Evolutionary conservation across 2,113 vertebrate genomes (phyloP), one percentile per base, ranked within the genome.

Genomic region (Verasper variegatus): DNA sequence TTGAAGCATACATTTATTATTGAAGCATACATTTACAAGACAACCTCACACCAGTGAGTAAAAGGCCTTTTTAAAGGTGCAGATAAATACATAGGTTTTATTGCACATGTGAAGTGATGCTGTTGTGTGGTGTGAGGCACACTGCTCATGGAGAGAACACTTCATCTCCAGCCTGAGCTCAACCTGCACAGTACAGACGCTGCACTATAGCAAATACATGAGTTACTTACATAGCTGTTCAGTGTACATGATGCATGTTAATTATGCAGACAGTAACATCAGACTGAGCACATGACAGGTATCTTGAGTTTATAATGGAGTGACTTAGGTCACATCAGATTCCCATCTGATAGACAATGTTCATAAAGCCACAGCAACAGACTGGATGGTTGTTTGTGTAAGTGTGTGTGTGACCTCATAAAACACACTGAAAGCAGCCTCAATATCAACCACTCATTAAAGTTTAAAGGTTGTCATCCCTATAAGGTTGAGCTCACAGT

Each of bases 281-380:
- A 84, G 60, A 42, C 27, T 76, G 83, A 88, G 74, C 78, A 49
- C 81, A 60, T 1, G 17, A 47, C 82, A 78, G 62, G 18, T 65
- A 13, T 24, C 20, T 4, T 54, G 61, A 17, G 23, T 58, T 78
- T 58, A 49, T 62, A 68, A 31, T 40, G 51, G 45, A 0, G 80
- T 90, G 92, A 91, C 91, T 91, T 85, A 61, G 92, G 90, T 92
- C 92, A 49, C 54, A 90, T 88, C 93, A 91, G 92, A 93, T 94
- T 94, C 93, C 93, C 93, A 95, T 93, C 93, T 89, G 91, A 90
- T 86, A 40, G 91, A 92, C 92, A 66, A 60, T 82, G 85, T 74
- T 55, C 24, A 51, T 89, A 64, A 89, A 92, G 91, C 91, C 93
- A 91, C 86, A 73, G 64, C 66, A 31, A 47, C 35, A 31, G 24